These are phyloP conservation scores for Magallana nippona DNA, from an alignment of 2,888 invertebrate species.

Conservation along the genomic window DNA sequence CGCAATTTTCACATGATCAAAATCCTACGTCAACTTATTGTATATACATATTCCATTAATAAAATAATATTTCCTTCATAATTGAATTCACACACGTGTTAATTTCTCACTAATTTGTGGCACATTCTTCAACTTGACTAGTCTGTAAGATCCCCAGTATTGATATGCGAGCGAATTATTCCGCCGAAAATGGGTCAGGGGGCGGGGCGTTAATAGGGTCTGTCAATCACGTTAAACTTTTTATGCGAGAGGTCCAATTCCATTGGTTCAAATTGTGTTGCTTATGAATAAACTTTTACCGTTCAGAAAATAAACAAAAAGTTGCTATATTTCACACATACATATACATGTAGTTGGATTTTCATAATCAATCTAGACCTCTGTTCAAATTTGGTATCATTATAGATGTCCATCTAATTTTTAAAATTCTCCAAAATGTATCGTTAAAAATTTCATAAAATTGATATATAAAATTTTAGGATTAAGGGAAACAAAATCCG, in stretches of 20 bases:
- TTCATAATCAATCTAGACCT: too few relatives aligned
- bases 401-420: too few relatives aligned
- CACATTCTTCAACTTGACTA: constrained; percentile 32
- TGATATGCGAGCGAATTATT: constrained; percentile 31
- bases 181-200: constrained; percentile 58
- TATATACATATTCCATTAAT: constrained; percentile 13
- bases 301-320: constrained; percentile 9
- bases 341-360: not conserved
- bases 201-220: constrained; percentile 60
- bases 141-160: constrained; percentile 21
- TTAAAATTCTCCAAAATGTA: too few relatives aligned
- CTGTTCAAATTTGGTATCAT: too few relatives aligned
- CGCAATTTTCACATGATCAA: constrained; percentile 23
- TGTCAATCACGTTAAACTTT: constrained; percentile 53
- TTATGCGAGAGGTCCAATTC: not conserved
- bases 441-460: too few relatives aligned
- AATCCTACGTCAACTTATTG: constrained; percentile 1
- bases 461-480: too few relatives aligned
- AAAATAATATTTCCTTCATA: constrained; percentile 25
- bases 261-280: constrained; percentile 42
- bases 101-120: constrained; percentile 31
- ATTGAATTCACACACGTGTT: constrained; percentile 35
- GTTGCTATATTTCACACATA: not conserved
- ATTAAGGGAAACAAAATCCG: too few relatives aligned
- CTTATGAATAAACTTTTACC: constrained; percentile 39